phyloP scores from a whole-genome alignment of 2,888 invertebrate species.

The Chironomus riparius region DNA sequence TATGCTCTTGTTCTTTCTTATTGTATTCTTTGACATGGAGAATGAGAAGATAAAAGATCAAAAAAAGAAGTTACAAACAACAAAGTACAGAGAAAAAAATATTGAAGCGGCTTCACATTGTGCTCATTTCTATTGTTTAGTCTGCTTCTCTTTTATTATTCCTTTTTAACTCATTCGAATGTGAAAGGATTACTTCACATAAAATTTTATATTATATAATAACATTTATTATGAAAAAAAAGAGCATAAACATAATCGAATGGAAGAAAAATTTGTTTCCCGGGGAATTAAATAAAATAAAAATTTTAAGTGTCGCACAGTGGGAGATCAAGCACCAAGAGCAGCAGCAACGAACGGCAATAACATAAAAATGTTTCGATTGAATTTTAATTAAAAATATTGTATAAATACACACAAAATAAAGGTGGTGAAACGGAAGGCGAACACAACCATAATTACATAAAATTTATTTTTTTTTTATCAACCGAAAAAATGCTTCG shows the following conservation, averaged over 20 bases:
- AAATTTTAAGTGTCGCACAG: neutral
- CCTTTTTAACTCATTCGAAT: neutral
- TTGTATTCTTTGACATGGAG: too few species aligned
- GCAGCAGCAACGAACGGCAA: neutral
- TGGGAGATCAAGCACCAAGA: neutral
- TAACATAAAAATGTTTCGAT: slow-evolving; percentile 1
- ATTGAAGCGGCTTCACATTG: neutral
- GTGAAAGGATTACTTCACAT: neutral
- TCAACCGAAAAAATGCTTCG: neutral
- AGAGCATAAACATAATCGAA: too few species aligned
- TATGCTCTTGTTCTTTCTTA: too few species aligned
- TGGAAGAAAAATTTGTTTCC: too few species aligned
- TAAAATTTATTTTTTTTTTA: neutral
- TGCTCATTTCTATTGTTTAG: too few species aligned
- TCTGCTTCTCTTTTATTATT: too few species aligned
- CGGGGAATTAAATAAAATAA: too few species aligned
- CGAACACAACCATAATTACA: slow-evolving; percentile 10
- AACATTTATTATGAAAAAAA: neutral
- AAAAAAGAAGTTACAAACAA: neutral
- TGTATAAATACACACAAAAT: neutral
- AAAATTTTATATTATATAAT: neutral
- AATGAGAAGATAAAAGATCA: too few species aligned
- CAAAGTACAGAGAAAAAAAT: neutral
- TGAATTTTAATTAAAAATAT: slow-evolving; percentile 25
- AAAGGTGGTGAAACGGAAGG: slow-evolving; percentile 27